Conservation (phyloP, 2,797 vertebrate species). For the Hemibagrus guttatus region DNA sequence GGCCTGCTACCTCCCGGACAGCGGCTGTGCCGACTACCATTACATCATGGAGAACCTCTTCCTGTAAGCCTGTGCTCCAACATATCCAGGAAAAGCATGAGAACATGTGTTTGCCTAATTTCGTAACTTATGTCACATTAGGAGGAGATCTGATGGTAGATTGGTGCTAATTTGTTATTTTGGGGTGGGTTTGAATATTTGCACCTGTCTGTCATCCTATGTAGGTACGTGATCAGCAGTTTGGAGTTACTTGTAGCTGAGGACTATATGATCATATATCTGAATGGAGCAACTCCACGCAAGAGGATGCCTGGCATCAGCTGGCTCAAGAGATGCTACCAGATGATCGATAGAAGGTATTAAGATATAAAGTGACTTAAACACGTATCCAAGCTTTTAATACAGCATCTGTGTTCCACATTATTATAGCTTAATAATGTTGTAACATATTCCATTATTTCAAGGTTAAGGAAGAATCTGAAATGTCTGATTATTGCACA, state of each 20-base stretch:
- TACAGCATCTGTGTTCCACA: neutral
- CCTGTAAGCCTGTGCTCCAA: conserved; percentile 75
- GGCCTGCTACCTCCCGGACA: conserved; percentile 90
- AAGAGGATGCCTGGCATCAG: conserved; percentile 92
- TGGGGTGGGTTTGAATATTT: conserved; percentile 7
- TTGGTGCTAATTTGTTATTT: neutral
- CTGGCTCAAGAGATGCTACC: conserved; percentile 97
- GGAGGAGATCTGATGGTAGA: neutral
- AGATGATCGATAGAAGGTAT: conserved; percentile 97
- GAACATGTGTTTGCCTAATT: neutral
- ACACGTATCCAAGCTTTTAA: neutral
- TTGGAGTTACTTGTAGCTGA: conserved; percentile 94
- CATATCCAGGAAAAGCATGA: neutral
- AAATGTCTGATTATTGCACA: conserved; percentile 94
- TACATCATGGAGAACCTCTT: conserved; percentile 99
- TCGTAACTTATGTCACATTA: neutral
- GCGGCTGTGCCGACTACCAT: conserved; percentile 85
- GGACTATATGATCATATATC: conserved; percentile 96
- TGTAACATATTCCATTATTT: conserved; percentile 13
- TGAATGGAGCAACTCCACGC: conserved; percentile 92
- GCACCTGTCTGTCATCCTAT: neutral
- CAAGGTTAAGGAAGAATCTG: conserved; percentile 92
- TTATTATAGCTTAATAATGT: neutral
- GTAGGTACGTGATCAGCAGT: conserved; percentile 93
- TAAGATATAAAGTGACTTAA: neutral